Evolutionary conservation across 1,140 invertebrate genomes (phyloP).

Genomic region (Lepidurus couesii): DNA sequence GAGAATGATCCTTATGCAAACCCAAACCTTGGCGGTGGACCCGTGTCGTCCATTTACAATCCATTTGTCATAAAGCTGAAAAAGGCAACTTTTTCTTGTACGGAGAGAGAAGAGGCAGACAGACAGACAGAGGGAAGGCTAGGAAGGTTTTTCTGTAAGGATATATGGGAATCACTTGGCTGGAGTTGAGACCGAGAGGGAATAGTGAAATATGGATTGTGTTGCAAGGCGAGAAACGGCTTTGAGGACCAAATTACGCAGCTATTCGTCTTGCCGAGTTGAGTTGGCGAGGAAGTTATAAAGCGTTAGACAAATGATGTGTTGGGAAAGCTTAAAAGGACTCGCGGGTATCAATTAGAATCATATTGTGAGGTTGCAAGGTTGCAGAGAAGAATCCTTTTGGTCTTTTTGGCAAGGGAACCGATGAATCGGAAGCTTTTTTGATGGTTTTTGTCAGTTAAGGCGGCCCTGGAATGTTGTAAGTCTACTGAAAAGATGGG

Average conservation of each 20-base stretch:
- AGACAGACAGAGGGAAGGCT: neutral
- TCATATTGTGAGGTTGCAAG: no score
- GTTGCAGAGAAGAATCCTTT: no score
- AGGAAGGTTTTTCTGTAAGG: neutral
- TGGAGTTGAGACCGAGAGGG: neutral
- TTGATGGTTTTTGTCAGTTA: no score
- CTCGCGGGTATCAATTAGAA: no score
- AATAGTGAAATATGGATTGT: neutral
- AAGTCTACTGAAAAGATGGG: no score
- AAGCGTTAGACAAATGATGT: no score
- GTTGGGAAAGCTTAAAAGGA: no score
- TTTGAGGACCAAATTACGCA: constrained; percentile 12
- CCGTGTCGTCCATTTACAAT: neutral
- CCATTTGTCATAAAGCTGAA: constrained; percentile 1
- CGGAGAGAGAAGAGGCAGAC: neutral
- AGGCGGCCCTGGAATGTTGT: no score
- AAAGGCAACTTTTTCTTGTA: neutral
- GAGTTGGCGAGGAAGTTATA: neutral
- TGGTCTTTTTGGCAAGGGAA: no score
- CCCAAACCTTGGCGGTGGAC: neutral
- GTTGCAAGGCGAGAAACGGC: neutral
- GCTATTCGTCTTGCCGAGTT: neutral
- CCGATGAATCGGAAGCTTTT: no score
- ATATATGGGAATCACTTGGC: neutral
- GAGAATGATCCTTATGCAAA: neutral